Conservation (phyloP, 2,113 vertebrate genomes). For the Megalops atlanticus region DNA sequence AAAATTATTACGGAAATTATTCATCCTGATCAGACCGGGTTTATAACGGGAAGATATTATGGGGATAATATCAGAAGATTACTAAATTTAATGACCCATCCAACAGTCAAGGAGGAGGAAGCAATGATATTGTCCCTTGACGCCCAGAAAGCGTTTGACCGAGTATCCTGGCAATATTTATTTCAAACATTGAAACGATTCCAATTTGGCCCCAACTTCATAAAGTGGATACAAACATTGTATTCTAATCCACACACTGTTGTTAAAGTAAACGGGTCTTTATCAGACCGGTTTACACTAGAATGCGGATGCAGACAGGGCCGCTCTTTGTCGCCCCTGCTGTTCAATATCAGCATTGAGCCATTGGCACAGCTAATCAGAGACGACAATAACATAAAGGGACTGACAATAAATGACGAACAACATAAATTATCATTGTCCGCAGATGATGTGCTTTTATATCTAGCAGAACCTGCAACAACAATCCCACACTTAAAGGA, state of each 20-base stretch:
- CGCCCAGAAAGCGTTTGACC: no score
- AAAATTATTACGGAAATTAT: no score
- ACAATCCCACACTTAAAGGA: slow-evolving; percentile 17
- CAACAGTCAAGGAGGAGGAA: not conserved
- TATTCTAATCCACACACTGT: not conserved
- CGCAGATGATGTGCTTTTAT: slow-evolving; percentile 22
- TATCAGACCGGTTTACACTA: not conserved
- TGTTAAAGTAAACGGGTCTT: slow-evolving; percentile 20
- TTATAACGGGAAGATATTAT: no score
- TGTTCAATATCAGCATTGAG: no score
- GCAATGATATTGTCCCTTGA: not conserved
- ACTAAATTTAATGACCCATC: slow-evolving; percentile 23
- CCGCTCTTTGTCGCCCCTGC: not conserved
- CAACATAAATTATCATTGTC: slow-evolving; percentile 30
- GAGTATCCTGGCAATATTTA: slow-evolving; percentile 26
- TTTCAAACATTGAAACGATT: slow-evolving; percentile 17
- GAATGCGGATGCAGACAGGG: not conserved
- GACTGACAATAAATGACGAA: slow-evolving; percentile 4
- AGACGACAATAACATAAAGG: no score
- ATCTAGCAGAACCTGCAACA: slow-evolving; percentile 12
- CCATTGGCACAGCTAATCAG: no score
- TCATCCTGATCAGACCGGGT: no score
- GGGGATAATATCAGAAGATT: slow-evolving; percentile 1
- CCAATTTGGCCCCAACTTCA: slow-evolving; percentile 25
- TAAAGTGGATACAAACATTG: slow-evolving; percentile 16